Evolutionary conservation across 2,797 vertebrate genomes (phyloP).

Genomic region (Pitangus sulphuratus): DNA sequence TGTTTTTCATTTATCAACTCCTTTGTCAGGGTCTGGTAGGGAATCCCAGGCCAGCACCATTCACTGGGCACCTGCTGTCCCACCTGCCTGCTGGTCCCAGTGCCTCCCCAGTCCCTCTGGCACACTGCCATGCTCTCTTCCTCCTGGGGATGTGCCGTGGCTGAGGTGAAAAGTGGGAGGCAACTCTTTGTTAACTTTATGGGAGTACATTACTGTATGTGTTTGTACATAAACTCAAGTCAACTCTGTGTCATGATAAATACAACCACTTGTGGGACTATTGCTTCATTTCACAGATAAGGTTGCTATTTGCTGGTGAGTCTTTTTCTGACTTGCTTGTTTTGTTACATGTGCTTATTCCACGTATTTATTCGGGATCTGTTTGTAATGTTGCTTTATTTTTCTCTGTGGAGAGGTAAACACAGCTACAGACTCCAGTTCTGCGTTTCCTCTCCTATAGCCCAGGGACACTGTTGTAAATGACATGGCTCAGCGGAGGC

Average conservation of each 20-base stretch:
- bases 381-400: not conserved
- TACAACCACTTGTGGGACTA: not conserved
- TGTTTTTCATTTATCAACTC: not conserved
- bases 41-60: not conserved
- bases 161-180: not conserved
- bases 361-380: not conserved
- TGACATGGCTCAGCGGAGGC: accelerated
- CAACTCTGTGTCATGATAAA: not conserved
- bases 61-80: not conserved
- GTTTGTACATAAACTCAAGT: not conserved
- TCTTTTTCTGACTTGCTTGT: not conserved
- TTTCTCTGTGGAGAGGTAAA: not conserved
- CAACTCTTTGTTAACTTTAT: not conserved
- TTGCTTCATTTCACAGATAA: not conserved
- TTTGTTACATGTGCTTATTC: not conserved
- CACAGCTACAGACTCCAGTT: not conserved
- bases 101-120: not conserved
- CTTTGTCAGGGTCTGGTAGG: not conserved
- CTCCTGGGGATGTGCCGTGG: accelerated
- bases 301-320: not conserved
- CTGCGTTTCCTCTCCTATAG: not conserved
- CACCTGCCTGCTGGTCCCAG: accelerated
- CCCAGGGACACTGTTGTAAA: not conserved
- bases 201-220: not conserved
- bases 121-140: accelerated